Evolutionary conservation across 30 jellyfish, hydroid and myxozoan species (phyloP), one percentile per base, ranked within the genome.

Genomic region (Aurelia sp.): DNA sequence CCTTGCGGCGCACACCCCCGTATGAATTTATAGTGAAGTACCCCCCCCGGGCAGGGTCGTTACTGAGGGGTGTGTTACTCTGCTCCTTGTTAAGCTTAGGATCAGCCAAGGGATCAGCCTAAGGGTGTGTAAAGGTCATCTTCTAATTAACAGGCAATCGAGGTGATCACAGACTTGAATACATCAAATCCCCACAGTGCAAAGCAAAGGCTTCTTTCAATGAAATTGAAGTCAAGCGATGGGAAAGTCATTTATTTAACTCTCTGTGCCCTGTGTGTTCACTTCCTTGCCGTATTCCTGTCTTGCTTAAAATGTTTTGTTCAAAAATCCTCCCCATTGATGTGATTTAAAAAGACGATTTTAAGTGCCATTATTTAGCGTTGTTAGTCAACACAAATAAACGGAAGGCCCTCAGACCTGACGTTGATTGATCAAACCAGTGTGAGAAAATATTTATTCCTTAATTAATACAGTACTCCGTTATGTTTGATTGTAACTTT

Each of bases 261-360:
- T 44, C 35, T 62, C 40, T 12, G 27, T 59, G 58, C 50, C 58
- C 35, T 71, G 63, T 60, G 30, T 77, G 63, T 63, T 22, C 50
- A 63, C 80, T 79, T 79, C 89, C 80, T 79, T 70, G 89, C 33
- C 59, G 10, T 79, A 69, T 74, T 74, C 86, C 86, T 74, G 86
- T 22, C 16, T 53, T 51, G 12, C 86, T 19, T 18, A 74, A 79
- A 63, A 48, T 57, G 35, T 61, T 41, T 79, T 35, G 60, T 38
- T 10, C 41, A 31, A 35, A 33, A 69, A 62, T 22, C 87, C 76
- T 64, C 31, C 59, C 62, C 47, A 40, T 79, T 47, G 52, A 55
- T 63, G 18, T 8, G 68, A 79, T 66, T 47, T 13, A 21, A n/a
- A 21, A 4, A 61, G 63, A 40, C 68, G 27, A 55, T 79, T 63